Evolutionary conservation across 2,888 invertebrate genomes (phyloP).

Genomic region (Gerris lacustris): DNA sequence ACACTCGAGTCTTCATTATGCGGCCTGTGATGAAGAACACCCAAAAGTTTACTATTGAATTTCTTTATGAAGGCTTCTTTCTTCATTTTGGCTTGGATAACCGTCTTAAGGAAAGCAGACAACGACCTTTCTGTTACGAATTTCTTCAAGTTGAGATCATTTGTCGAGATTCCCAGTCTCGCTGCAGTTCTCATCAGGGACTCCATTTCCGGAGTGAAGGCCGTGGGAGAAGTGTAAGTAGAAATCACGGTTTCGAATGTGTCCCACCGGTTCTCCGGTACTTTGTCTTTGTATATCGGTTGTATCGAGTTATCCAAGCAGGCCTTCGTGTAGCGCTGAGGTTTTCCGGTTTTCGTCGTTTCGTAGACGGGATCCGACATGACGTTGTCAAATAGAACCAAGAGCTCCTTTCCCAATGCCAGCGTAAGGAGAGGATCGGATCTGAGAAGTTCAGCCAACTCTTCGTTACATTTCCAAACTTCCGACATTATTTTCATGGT

Average conservation of each 20-base stretch:
- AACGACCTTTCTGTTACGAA: neutral
- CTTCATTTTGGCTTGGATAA: neutral
- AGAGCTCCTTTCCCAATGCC: neutral
- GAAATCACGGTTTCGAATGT: neutral
- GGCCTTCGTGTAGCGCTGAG: neutral
- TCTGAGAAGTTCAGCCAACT: neutral
- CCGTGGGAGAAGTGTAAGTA: neutral
- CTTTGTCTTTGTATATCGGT: neutral
- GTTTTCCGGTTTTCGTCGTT: neutral
- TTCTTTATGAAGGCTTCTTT: neutral
- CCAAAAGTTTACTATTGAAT: neutral
- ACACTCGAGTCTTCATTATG: neutral
- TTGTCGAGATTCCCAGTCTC: neutral
- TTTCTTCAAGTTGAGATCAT: neutral
- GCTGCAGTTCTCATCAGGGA: neutral
- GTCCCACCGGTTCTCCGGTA: neutral
- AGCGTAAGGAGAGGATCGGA: neutral
- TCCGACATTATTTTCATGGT: neutral
- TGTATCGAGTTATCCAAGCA: neutral
- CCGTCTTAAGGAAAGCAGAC: neutral
- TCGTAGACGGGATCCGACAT: neutral
- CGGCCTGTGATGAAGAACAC: neutral
- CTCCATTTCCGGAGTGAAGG: slow-evolving; percentile 1
- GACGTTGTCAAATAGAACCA: neutral
- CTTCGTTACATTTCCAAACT: neutral